phyloP scores from a whole-genome alignment of 2,113 vertebrate species.

The Pelobates fuscus region DNA sequence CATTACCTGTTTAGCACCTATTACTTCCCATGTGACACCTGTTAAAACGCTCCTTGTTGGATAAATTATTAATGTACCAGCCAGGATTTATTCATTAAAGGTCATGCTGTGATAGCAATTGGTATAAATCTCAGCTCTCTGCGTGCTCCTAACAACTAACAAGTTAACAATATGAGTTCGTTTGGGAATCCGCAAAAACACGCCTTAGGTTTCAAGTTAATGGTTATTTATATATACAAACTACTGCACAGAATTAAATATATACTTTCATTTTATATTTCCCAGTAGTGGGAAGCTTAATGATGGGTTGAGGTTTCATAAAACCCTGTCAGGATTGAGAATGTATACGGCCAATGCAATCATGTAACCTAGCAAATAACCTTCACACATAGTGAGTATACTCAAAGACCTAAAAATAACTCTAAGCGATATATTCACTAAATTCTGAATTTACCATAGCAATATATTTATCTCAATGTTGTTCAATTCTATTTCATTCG shows the following conservation, averaged over 20 bases:
- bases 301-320: no score
- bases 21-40: neutral
- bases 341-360: no score
- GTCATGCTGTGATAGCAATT: constrained; percentile 22
- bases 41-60: neutral
- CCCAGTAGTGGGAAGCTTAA: no score
- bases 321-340: no score
- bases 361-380: no score
- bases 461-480: no score
- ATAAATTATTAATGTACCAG: neutral
- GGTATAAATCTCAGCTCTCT: constrained; percentile 6
- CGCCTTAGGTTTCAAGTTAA: neutral
- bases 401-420: no score
- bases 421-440: no score
- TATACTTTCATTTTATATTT: neutral
- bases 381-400: no score
- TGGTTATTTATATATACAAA: neutral
- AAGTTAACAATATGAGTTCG: neutral
- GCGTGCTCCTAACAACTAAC: neutral
- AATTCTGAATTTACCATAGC: no score
- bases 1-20: neutral
- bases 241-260: neutral
- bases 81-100: constrained; percentile 19
- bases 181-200: neutral
- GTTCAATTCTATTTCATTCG: no score